These are phyloP conservation scores for Tachuris rubrigastra DNA, from an alignment of 2,113 vertebrate species.

Conservation along the genomic window DNA sequence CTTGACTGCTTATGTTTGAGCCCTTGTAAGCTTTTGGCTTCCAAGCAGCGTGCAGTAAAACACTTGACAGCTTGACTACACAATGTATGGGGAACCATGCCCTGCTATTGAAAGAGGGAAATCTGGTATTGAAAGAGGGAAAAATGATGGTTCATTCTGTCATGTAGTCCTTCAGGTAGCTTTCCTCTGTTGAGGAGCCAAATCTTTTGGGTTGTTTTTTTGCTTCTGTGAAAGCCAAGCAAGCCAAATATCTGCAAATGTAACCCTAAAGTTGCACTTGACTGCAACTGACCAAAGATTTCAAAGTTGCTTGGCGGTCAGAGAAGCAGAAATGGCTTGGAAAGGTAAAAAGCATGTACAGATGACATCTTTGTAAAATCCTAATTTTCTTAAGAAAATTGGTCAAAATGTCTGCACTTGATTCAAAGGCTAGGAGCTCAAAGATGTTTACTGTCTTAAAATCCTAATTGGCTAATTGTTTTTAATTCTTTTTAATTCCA, in stretches of 20 bases:
- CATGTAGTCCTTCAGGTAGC: neutral
- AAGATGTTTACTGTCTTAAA: neutral
- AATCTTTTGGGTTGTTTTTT: neutral
- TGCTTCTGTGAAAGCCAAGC: neutral
- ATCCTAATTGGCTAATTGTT: neutral
- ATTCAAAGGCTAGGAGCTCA: neutral
- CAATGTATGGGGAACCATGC: neutral
- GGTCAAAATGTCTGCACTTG: neutral
- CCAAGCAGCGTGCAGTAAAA: accelerated
- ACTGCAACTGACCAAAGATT: neutral
- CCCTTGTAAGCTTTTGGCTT: neutral
- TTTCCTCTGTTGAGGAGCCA: neutral
- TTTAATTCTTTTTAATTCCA: slow-evolving; percentile 1
- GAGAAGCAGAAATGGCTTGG: neutral
- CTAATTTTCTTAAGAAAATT: neutral
- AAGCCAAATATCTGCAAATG: neutral
- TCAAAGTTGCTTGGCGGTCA: neutral
- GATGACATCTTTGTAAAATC: neutral
- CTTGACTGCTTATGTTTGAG: neutral
- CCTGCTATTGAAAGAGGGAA: neutral
- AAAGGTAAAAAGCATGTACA: neutral
- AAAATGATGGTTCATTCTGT: neutral
- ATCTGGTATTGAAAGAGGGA: neutral
- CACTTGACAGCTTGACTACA: neutral
- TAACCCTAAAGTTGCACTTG: neutral